phyloP scores from a whole-genome alignment of 2,113 vertebrate genomes.

The Hippocampus abdominalis region DNA sequence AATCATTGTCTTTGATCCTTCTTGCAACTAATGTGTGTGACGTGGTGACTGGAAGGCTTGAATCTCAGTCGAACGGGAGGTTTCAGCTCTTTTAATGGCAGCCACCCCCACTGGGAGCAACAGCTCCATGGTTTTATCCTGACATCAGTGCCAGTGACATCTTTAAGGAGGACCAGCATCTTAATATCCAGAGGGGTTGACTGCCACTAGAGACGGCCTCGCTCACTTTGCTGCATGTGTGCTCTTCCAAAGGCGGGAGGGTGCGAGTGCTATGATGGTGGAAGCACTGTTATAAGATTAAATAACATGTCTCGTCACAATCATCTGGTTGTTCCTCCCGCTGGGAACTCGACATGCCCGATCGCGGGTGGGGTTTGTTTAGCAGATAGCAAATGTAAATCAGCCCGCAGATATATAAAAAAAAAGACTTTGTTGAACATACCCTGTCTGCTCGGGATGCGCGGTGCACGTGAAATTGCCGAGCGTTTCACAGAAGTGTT shows the following conservation, averaged over 20 bases:
- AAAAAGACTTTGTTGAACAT: conserved; percentile 50
- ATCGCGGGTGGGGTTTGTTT: conserved; percentile 46
- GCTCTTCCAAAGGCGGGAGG: conserved; percentile 10
- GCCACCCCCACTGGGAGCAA: conserved; percentile 6
- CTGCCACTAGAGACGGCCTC: conserved; percentile 5
- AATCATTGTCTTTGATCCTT: conserved; percentile 42
- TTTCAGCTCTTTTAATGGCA: conserved; percentile 31
- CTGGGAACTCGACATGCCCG: conserved; percentile 33
- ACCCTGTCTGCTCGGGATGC: conserved; percentile 8
- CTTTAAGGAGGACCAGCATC: conserved; percentile 30
- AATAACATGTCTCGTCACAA: conserved; percentile 21
- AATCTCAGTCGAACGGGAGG: conserved; percentile 15
- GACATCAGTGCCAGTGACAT: conserved; percentile 15
- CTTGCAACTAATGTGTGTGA: conserved; percentile 29
- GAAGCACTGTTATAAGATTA: conserved; percentile 6
- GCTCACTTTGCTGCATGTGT: conserved; percentile 31
- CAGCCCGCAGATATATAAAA: conserved; percentile 33
- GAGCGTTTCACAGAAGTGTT: conserved; percentile 11
- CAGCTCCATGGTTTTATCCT: no score
- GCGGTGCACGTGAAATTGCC: conserved; percentile 10
- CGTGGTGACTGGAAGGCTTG: conserved; percentile 35
- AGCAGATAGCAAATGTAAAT: conserved; percentile 11
- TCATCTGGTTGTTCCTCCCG: conserved; percentile 44
- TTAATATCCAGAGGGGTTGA: conserved; percentile 26
- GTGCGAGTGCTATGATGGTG: neutral